Evolutionary conservation across 2,113 vertebrate species (phyloP), one percentile per base, ranked within the genome.

Genomic region (Hippocampus abdominalis): DNA sequence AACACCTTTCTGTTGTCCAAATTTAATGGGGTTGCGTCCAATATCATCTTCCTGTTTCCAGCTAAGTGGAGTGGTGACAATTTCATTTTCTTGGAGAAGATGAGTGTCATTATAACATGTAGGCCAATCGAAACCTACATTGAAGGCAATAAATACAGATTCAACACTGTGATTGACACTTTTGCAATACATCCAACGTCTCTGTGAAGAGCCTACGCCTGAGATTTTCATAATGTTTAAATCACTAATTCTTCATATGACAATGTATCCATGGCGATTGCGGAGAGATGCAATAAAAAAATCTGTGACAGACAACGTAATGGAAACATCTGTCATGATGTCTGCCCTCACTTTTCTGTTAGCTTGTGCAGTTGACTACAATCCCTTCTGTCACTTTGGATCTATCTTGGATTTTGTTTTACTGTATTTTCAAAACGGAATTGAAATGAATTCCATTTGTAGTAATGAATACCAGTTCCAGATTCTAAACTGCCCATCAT

Each of bases 201-300:
- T 62, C 8, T 40, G 59, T n/a, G 18, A 36, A 23, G 23, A 60
- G n/a, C 69, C 12, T 3, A 20, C 54, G 25, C 36, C 21, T 51
- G 3, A 65, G 20, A 53, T 18, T n/a, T 8, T 2, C 29, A 36
- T 10, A 65, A 11, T 27, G 15, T 57, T 29, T 46, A 56, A 48
- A 66, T 73, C 68, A 75, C 13, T 74, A 42, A 71, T 75, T 7
- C 11, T 27, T 53, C 40, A 64, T 51, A 48, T 63, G 36, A 64
- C 23, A 53, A 49, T 42, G 44, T 69, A 68, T 36, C 66, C 9
- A 23, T 23, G 54, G 63, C 65, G 36, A 64, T 73, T 39, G 29
- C 61, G 54, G 44, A 70, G 51, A n/a, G 48, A 66, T 29, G 15
- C 46, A 32, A 66, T 49, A 4, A 40, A 44, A 44, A 10, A 69